phyloP scores from a whole-genome alignment of 2,888 invertebrate genomes.

The Lysandra bellargus region DNA sequence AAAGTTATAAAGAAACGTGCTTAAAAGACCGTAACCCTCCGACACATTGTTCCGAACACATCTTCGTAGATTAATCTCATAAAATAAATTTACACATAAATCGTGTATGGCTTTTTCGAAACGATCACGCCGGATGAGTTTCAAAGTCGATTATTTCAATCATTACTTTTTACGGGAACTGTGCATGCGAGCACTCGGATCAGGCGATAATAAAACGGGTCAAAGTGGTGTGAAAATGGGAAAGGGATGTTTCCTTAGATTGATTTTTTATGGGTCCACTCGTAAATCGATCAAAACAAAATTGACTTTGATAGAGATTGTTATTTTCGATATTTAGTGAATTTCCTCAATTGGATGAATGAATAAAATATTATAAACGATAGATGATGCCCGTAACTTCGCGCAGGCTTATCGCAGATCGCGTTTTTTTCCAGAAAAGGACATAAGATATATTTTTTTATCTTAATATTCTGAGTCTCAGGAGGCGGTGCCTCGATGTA shows the following conservation, averaged over 20 bases:
- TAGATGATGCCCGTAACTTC: no score
- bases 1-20: slow-evolving; percentile 4
- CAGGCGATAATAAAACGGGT: background rate
- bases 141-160: slow-evolving; percentile 27
- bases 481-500: no score
- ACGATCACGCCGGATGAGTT: slow-evolving; percentile 15
- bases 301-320: background rate
- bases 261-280: slow-evolving; percentile 4
- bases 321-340: background rate
- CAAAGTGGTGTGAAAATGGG: slow-evolving; percentile 15
- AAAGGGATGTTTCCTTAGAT: slow-evolving; percentile 7
- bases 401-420: no score
- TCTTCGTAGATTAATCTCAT: background rate
- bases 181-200: background rate
- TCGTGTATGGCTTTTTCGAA: background rate
- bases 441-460: no score
- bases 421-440: no score
- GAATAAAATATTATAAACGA: no score
- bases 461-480: no score
- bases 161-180: slow-evolving; percentile 23
- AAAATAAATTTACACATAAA: slow-evolving; percentile 21
- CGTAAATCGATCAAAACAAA: slow-evolving; percentile 19
- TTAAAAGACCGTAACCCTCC: background rate
- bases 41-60: background rate
- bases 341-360: background rate